These are phyloP conservation scores for Ophion costatus DNA, from an alignment of 2,888 invertebrate genomes.

Conservation along the genomic window DNA sequence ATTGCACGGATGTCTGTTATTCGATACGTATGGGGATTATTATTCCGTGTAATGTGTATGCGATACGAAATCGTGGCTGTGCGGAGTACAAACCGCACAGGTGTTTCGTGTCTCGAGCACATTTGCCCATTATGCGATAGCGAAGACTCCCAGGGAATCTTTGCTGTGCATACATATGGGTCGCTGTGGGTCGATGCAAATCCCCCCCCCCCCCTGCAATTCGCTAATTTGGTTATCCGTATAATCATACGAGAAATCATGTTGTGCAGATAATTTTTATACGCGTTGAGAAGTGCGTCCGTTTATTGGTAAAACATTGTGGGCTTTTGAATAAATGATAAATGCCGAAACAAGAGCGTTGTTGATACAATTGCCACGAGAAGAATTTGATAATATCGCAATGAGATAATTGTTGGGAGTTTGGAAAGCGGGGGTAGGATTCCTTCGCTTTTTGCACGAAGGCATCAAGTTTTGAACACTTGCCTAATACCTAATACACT, in stretches of 20 bases:
- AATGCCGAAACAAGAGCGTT: too few species aligned
- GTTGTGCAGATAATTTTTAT: background rate
- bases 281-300: background rate
- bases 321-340: background rate
- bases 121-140: slow-evolving; percentile 5
- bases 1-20: slow-evolving; percentile 55
- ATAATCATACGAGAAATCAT: background rate
- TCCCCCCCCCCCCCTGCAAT: background rate
- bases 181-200: background rate
- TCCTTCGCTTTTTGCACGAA: too few species aligned
- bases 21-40: slow-evolving; percentile 58
- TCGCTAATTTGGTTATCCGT: background rate
- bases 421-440: too few species aligned
- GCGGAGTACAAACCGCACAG: slow-evolving; percentile 25
- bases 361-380: too few species aligned
- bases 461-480: too few species aligned
- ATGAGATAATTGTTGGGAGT: too few species aligned
- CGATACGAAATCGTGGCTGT: slow-evolving; percentile 18
- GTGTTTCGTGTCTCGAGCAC: slow-evolving; percentile 40
- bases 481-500: too few species aligned
- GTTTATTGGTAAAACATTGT: background rate
- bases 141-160: slow-evolving; percentile 4
- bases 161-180: background rate
- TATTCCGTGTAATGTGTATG: slow-evolving; percentile 46
- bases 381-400: too few species aligned